Percentiles rank a stretch among this genome's conserved stretches.
phyloP scores from a whole-genome alignment of 2,888 invertebrate genomes.

The Agriopis leucophaearia region DNA sequence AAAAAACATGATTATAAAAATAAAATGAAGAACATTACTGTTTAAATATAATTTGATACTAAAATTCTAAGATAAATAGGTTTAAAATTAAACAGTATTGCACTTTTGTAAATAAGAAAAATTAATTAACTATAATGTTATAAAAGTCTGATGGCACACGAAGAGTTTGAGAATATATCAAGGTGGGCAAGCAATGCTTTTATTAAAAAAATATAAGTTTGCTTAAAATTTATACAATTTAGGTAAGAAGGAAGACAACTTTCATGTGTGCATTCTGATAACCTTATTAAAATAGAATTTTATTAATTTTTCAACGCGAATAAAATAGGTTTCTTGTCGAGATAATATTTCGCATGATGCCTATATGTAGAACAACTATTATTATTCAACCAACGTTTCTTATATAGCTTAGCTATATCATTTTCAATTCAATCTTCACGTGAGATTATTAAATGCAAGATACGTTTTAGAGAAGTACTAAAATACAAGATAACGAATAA shows the following conservation, averaged over 20 bases:
- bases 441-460: constrained; percentile 11
- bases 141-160: constrained; percentile 67
- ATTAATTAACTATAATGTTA: constrained; percentile 25
- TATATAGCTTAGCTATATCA: constrained; percentile 4
- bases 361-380: constrained; percentile 1
- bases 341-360: constrained; percentile 18
- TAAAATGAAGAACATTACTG: constrained; percentile 30
- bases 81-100: constrained; percentile 2
- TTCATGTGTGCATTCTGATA: constrained; percentile 35
- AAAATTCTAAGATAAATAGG: neutral
- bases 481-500: neutral
- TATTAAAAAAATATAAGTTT: constrained; percentile 30
- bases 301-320: constrained; percentile 9
- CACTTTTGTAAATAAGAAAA: neutral
- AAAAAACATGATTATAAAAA: constrained; percentile 6
- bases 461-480: neutral
- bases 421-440: neutral
- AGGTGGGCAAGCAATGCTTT: constrained; percentile 68
- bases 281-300: constrained; percentile 10
- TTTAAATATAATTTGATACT: constrained; percentile 30
- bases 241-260: constrained; percentile 67
- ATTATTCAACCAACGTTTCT: neutral
- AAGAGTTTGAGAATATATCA: constrained; percentile 55
- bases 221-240: constrained; percentile 46
- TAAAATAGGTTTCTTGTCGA: constrained; percentile 1